phyloP scores from a whole-genome alignment of 2,888 invertebrate species.

The Elegia similella region DNA sequence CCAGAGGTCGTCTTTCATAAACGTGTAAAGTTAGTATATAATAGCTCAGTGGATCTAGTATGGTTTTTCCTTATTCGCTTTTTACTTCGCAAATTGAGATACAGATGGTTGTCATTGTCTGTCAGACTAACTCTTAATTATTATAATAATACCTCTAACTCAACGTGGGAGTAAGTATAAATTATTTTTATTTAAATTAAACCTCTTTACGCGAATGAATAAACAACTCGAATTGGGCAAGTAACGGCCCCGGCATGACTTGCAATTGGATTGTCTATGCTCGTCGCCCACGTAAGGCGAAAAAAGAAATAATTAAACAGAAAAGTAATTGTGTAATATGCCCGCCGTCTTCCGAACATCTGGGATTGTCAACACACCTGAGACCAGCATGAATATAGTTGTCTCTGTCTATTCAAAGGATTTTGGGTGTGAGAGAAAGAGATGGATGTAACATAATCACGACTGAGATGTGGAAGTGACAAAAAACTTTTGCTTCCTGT shows the following conservation, averaged over 20 bases:
- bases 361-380: slow-evolving; percentile 81
- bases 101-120: not conserved
- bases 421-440: slow-evolving; percentile 33
- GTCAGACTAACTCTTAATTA: not conserved
- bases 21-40: too few relatives aligned
- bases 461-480: slow-evolving; percentile 75
- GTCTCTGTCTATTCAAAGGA: slow-evolving; percentile 38
- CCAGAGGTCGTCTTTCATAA: too few relatives aligned
- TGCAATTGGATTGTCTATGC: slow-evolving; percentile 56
- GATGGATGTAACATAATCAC: slow-evolving; percentile 46
- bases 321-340: slow-evolving; percentile 79
- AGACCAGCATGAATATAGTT: slow-evolving; percentile 44
- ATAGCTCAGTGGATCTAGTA: too few relatives aligned
- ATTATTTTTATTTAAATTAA: slow-evolving; percentile 19
- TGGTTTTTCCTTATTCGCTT: too few relatives aligned
- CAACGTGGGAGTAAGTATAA: slow-evolving; percentile 13
- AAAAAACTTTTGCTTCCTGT: slow-evolving; percentile 80
- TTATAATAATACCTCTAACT: not conserved
- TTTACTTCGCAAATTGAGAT: not conserved
- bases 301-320: slow-evolving; percentile 78
- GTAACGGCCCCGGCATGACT: slow-evolving; percentile 63
- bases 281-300: slow-evolving; percentile 58
- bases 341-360: slow-evolving; percentile 72
- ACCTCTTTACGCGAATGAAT: slow-evolving; percentile 18
- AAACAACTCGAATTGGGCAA: slow-evolving; percentile 47